These are phyloP conservation scores for Coelinius sp. DNA, from an alignment of 2,888 invertebrate genomes.

Conservation along the genomic window DNA sequence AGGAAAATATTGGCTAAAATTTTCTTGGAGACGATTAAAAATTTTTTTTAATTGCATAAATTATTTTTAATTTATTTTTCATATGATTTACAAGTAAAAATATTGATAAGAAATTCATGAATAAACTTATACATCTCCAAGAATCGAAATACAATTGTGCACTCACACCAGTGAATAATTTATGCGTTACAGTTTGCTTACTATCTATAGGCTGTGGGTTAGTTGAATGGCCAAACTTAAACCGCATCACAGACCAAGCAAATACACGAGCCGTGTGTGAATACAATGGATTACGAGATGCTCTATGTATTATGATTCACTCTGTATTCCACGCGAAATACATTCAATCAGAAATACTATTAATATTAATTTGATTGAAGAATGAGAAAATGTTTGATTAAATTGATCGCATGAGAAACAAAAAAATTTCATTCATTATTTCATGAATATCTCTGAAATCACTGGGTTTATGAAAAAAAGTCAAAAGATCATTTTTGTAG, in stretches of 20 bases:
- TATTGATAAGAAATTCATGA: no score
- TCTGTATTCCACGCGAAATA: neutral
- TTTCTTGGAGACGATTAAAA: no score
- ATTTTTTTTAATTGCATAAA: no score
- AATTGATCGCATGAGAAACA: no score
- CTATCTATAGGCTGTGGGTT: neutral
- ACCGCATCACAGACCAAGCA: slow-evolving; percentile 21
- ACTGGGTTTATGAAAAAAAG: neutral
- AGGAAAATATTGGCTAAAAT: neutral
- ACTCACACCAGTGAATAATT: slow-evolving; percentile 14
- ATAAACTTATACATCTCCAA: neutral
- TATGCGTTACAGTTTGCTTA: slow-evolving; percentile 8
- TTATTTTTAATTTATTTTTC: no score
- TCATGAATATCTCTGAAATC: neutral
- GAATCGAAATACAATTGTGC: slow-evolving; percentile 2
- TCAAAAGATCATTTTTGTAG: neutral
- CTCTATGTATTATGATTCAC: neutral
- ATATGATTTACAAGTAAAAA: no score
- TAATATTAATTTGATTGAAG: neutral
- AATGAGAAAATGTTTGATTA: neutral
- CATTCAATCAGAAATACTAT: neutral
- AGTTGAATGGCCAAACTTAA: slow-evolving; percentile 11
- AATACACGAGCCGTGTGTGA: slow-evolving; percentile 15
- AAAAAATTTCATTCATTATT: neutral
- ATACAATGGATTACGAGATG: slow-evolving; percentile 9